phyloP scores from a whole-genome alignment of 2,113 vertebrate genomes.

The Ptilorrhoa leucosticta region DNA sequence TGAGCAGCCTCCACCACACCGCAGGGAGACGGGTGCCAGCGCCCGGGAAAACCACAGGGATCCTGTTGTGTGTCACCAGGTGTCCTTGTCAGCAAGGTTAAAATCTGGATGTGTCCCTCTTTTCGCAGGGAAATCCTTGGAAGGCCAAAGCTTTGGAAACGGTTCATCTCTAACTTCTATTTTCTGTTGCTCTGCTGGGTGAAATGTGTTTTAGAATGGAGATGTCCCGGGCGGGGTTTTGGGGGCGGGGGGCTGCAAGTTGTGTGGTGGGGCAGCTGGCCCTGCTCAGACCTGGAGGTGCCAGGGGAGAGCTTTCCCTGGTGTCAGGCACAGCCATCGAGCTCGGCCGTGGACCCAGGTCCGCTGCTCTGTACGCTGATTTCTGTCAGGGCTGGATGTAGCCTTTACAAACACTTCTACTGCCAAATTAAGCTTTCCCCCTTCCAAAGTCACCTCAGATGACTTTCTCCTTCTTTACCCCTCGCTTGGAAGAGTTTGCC shows the following conservation, averaged over 20 bases:
- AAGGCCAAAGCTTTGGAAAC: background rate
- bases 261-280: background rate
- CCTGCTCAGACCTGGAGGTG: background rate
- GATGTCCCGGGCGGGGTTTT: background rate
- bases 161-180: background rate
- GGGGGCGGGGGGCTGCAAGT: background rate
- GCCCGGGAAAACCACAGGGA: rapidly evolving
- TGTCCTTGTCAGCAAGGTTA: background rate
- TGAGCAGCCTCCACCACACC: rapidly evolving
- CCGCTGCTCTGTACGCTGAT: background rate
- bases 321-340: background rate
- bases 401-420: background rate
- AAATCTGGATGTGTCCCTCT: background rate
- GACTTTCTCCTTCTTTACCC: background rate
- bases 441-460: conserved; percentile 4
- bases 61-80: background rate
- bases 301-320: background rate
- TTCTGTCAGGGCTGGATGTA: background rate
- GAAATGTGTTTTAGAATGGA: background rate
- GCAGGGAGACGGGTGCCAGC: background rate
- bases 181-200: background rate
- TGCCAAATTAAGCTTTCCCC: conserved; percentile 34
- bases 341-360: rapidly evolving
- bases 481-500: background rate
- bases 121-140: background rate